phyloP scores from a whole-genome alignment of 2,113 vertebrate species.

The Paramormyrops kingsleyae region DNA sequence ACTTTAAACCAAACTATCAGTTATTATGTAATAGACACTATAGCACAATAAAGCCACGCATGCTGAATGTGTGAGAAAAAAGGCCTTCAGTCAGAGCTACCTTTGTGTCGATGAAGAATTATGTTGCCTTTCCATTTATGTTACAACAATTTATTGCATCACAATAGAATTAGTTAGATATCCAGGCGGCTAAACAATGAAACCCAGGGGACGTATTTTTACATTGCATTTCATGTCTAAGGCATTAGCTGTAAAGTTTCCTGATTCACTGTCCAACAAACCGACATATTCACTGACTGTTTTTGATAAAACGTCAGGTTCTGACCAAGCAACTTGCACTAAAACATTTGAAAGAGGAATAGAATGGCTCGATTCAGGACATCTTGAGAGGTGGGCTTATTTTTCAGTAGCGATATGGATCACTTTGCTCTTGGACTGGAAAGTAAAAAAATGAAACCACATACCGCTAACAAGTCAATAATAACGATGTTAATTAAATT shows the following conservation, averaged over 20 bases:
- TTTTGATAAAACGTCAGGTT: neutral
- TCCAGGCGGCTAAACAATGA: neutral
- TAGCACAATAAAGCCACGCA: neutral
- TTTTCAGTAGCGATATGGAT: neutral
- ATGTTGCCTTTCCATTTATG: neutral
- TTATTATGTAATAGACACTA: neutral
- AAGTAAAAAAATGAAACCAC: neutral
- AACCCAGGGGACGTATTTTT: neutral
- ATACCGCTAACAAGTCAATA: neutral
- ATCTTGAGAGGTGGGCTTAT: neutral
- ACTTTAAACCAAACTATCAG: neutral
- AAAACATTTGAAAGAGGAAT: neutral
- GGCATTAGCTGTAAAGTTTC: neutral
- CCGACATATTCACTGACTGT: neutral
- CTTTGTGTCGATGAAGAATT: neutral
- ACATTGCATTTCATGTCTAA: neutral
- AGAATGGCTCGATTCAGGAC: neutral
- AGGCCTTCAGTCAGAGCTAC: neutral
- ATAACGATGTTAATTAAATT: neutral
- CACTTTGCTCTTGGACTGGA: neutral
- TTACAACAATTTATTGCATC: neutral
- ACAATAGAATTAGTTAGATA: neutral
- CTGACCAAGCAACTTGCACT: neutral
- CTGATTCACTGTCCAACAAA: neutral
- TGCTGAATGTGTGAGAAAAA: neutral